Percentiles rank a stretch among this genome's conserved stretches.
Conservation (phyloP, 2,797 vertebrate genomes). For the Aselliscus stoliczkanus region DNA sequence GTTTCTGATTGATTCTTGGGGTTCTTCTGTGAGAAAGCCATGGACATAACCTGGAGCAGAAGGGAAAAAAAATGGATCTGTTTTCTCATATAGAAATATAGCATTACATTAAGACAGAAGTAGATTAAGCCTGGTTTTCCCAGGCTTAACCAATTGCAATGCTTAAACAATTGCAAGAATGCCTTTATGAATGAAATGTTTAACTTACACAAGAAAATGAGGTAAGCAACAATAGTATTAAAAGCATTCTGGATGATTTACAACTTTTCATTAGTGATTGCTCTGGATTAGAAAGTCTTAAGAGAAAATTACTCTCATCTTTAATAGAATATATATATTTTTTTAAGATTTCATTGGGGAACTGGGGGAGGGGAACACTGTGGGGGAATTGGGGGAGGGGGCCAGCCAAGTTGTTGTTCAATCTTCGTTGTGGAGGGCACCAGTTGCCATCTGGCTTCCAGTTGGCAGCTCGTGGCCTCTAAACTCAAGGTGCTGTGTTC, state of each 20-base stretch:
- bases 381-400: too few relatives aligned
- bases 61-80: not conserved
- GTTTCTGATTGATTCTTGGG: slow-evolving; percentile 98
- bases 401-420: too few relatives aligned
- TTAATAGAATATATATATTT: not conserved
- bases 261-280: not conserved
- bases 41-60: slow-evolving; percentile 88
- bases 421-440: too few relatives aligned
- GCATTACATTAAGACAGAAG: not conserved
- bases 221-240: not conserved
- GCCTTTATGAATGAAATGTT: not conserved
- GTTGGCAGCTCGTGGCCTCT: too few relatives aligned
- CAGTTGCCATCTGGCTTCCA: too few relatives aligned
- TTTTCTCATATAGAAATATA: not conserved
- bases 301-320: slow-evolving; percentile 3
- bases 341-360: too few relatives aligned
- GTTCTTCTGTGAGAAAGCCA: slow-evolving; percentile 97
- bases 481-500: too few relatives aligned
- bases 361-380: too few relatives aligned
- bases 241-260: not conserved
- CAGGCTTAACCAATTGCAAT: not conserved
- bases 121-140: not conserved
- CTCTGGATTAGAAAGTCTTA: not conserved
- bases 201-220: slow-evolving; percentile 23
- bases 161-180: not conserved